Evolutionary conservation across 2,113 vertebrate species (phyloP).

Genomic region (Oriolus oriolus): DNA sequence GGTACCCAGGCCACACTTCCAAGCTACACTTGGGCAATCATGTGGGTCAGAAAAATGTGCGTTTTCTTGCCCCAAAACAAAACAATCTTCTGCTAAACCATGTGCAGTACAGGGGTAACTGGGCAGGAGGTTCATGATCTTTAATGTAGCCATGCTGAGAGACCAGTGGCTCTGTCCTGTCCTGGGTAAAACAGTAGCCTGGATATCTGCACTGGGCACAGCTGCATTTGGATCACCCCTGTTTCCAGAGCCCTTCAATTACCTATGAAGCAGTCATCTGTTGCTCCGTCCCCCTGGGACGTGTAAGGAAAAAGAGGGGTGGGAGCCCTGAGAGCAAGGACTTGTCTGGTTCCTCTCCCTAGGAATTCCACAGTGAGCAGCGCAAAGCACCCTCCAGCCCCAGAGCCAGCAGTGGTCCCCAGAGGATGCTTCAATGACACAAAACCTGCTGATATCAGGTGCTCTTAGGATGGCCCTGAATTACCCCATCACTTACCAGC

Average conservation of each 20-base stretch:
- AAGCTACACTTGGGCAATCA: background rate
- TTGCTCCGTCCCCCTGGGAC: background rate
- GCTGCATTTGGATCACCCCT: background rate
- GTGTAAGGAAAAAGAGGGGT: background rate
- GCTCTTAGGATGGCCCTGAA: background rate
- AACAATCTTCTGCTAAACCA: background rate
- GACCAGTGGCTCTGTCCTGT: background rate
- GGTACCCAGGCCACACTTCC: background rate
- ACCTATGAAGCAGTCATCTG: background rate
- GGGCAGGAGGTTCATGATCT: background rate
- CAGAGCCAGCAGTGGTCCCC: background rate
- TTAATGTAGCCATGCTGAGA: background rate
- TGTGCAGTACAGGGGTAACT: background rate
- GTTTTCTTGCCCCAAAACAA: background rate
- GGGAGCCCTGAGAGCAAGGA: background rate
- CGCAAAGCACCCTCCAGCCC: background rate
- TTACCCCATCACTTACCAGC: background rate
- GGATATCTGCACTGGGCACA: background rate
- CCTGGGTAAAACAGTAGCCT: background rate
- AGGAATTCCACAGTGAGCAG: background rate
- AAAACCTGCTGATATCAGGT: background rate
- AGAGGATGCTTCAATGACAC: background rate
- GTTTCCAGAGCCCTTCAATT: background rate
- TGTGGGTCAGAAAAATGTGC: accelerated
- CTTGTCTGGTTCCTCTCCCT: background rate